Base-by-base conservation (phyloP, 2,888 invertebrate species). In the Coronaproctus castanopsis region DNA sequence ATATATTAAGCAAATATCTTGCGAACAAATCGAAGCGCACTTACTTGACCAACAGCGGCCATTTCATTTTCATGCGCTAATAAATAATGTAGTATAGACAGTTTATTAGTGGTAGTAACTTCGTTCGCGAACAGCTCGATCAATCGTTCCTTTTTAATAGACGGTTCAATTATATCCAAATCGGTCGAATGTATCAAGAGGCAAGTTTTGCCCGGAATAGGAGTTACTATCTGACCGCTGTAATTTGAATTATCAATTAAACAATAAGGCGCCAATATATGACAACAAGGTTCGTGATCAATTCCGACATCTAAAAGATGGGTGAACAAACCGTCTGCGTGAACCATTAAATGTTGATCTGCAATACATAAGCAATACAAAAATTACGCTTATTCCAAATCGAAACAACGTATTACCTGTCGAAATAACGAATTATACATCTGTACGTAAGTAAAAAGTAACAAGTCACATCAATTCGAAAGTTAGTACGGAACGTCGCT, bases 221-320 rank as follows among this genome's bases (percentile, higher is more conserved):
- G 59, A 20, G 56, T 48, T 0, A 59, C 8, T n/a, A 55, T 52
- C 10, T 24, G 18, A n/a, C 2, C 58, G 55, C 2, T 53, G 36
- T 36, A 52, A 55, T 55, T 52, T 22, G 52, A 51, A 55, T 55
- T 51, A 2, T 10, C 52, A 10, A 56, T 48, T 1, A 55, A 36
- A 24, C 55, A 60, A 60, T 58, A 54, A 2, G 62, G 61, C 21
- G 67, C 77, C 0, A 85, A 78, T 57, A 87, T 80, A 68, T 87
- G 87, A 66, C 85, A 85, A 66, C 83, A 83, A 0, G 90, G 89
- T 69, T 89, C 88, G 71, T 89, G 90, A 67, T 80, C 79, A 10
- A 83, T 74, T 2, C 88, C 86, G 55, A 90, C 82, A 73, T 92
- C 91, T 58, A 92, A 74, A 23, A 91, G 73, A 69, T 92, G 90